Percentiles rank a stretch among this genome's conserved stretches.
Conservation (phyloP, 2,113 vertebrate species). For the Aspidoscelis tigris region DNA sequence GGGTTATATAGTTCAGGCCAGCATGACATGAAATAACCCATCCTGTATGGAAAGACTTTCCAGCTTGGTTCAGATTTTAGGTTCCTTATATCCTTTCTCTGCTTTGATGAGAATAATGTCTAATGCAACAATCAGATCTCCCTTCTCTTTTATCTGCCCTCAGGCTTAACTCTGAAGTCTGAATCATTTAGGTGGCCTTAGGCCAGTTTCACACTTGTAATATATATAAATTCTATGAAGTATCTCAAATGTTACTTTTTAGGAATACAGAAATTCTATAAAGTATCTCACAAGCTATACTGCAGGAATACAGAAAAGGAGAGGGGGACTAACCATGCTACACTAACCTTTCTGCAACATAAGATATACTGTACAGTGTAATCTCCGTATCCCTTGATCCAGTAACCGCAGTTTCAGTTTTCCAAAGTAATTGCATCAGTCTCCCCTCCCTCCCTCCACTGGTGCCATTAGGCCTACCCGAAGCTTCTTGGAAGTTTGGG, state of each 20-base stretch:
- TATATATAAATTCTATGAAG: neutral
- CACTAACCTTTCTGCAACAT: neutral
- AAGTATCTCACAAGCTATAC: neutral
- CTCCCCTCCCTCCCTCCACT: too few species aligned
- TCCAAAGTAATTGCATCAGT: too few species aligned
- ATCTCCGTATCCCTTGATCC: too few species aligned
- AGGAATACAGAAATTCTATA: neutral
- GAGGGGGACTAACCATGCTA: neutral
- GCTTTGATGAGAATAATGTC: neutral
- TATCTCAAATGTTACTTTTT: neutral
- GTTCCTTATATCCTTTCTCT: neutral
- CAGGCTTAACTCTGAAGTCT: neutral
- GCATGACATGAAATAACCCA: too few species aligned
- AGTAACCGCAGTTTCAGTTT: too few species aligned
- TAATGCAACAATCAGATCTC: neutral
- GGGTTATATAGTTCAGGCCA: too few species aligned
- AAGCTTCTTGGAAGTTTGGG: too few species aligned
- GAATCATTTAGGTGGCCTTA: neutral
- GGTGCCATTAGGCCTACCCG: too few species aligned
- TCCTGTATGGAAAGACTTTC: neutral
- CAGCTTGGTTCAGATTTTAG: neutral
- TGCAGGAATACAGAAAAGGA: neutral
- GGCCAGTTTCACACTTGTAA: neutral
- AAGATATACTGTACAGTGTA: neutral
- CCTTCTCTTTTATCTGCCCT: neutral